Evolutionary conservation across 2,797 vertebrate species (phyloP).

Genomic region (Dendrocincla tyrannina): DNA sequence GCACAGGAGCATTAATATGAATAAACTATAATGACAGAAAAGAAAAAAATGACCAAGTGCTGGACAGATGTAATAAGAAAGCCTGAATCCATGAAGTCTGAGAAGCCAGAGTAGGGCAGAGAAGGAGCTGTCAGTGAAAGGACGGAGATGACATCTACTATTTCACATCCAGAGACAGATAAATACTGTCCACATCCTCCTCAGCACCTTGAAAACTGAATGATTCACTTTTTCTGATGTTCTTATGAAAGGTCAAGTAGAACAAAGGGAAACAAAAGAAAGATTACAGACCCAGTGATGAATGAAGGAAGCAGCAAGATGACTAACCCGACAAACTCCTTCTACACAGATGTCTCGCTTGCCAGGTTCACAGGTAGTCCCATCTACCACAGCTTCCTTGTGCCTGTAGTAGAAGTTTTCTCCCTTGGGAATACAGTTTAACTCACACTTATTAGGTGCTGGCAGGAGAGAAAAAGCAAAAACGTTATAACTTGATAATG

Average conservation of each 20-base stretch:
- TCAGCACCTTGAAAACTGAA: not conserved
- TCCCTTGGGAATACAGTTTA: slow-evolving; percentile 96
- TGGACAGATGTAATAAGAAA: not conserved
- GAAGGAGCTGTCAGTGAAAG: not conserved
- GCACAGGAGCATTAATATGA: not conserved
- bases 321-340: slow-evolving; percentile 88
- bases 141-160: not conserved
- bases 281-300: not conserved
- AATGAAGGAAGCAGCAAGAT: not conserved
- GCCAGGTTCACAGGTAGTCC: slow-evolving; percentile 91
- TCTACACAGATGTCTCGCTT: slow-evolving; percentile 88
- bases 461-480: not conserved
- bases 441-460: slow-evolving; percentile 93
- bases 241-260: not conserved
- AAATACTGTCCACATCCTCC: not conserved
- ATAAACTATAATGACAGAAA: not conserved
- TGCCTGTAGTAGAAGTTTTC: slow-evolving; percentile 95
- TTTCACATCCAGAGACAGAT: not conserved
- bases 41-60: not conserved
- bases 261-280: not conserved
- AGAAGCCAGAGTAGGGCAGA: not conserved
- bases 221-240: not conserved
- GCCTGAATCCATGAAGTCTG: not conserved
- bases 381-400: slow-evolving; percentile 85
- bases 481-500: not conserved